Percentiles rank a stretch among this genome's conserved stretches.
These are phyloP conservation scores for Lophura nycthemera DNA, from an alignment of 2,113 vertebrate genomes.

Conservation along the genomic window DNA sequence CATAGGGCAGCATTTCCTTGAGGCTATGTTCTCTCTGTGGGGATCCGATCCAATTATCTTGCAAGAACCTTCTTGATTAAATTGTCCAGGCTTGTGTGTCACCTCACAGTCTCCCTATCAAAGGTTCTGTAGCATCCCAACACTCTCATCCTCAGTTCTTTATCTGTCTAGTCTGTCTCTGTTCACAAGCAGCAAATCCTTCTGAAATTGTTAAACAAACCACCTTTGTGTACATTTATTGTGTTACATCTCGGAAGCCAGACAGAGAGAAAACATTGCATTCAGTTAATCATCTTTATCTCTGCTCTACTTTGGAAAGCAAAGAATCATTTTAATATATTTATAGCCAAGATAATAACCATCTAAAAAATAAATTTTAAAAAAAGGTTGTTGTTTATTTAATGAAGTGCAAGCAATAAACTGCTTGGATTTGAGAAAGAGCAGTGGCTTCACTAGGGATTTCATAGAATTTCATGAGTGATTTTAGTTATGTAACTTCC, in stretches of 20 bases:
- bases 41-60: not conserved
- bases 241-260: not conserved
- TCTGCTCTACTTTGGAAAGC: not conserved
- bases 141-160: not conserved
- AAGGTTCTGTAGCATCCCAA: not conserved
- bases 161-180: not conserved
- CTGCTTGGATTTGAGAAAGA: not conserved
- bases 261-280: not conserved
- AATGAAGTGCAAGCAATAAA: conserved; percentile 19
- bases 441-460: not conserved
- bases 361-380: not conserved
- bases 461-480: not conserved
- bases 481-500: conserved; percentile 4
- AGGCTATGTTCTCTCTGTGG: not conserved
- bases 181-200: not conserved
- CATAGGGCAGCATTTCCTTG: not conserved
- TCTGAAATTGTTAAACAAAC: not conserved
- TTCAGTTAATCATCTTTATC: conserved; percentile 19
- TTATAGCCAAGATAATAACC: not conserved
- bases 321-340: not conserved
- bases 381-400: not conserved
- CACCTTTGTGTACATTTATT: not conserved
- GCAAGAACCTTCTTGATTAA: not conserved
- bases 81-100: rapidly evolving
- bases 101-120: not conserved